Base-by-base conservation (phyloP, 64 coral and sea anemone species). In the Stichodactyla helianthus region DNA sequence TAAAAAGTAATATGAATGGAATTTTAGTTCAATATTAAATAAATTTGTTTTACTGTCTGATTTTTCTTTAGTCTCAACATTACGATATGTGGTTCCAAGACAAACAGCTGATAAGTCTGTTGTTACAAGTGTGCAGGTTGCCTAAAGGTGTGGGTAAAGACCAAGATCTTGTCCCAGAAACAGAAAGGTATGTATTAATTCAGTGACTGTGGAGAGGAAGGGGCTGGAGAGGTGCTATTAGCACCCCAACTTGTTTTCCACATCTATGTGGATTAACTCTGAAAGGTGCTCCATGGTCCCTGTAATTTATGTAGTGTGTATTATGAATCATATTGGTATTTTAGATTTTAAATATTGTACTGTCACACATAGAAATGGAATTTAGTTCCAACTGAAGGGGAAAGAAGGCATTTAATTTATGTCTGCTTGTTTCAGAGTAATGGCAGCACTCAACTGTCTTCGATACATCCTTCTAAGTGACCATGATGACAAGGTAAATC, bases 391-490 rank as follows among this genome's bases (percentile, higher is more conserved):
- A 44, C 35, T 44, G 35, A 44, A n/a, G n/a, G n/a, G n/a, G n/a
- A 44, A 44, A 31, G 31, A 77, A 11, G 22, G 10, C 31, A 51
- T 50, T 52, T 50, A 1, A 50, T 18, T 4, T 50, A 79, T 50
- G 7, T 79, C 25, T 18, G 16, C 15, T 18, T 13, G 20, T 79
- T 79, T 52, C 35, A 91, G 89, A 71, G 57, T 91, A 35, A 86
- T 91, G 89, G 74, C 65, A 64, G 77, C 58, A 50, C 79, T 91
- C 6, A 91, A 91, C 56, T 68, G 76, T 26, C 16, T 91, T 56
- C 77, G 89, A 62, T 91, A 84, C 63, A 82, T 91, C 67, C 89
- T 91, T 57, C 77, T 91, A 19, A 79, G 89, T 55, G 89, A 91
- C 8, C 44, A 70, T 77, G 51, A 22, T 19, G 89, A 91, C 58